Percentiles rank a stretch among this genome's conserved stretches.
phyloP scores from a whole-genome alignment of 35 echinoderm and acorn worm species.

The Amphiura filiformis region DNA sequence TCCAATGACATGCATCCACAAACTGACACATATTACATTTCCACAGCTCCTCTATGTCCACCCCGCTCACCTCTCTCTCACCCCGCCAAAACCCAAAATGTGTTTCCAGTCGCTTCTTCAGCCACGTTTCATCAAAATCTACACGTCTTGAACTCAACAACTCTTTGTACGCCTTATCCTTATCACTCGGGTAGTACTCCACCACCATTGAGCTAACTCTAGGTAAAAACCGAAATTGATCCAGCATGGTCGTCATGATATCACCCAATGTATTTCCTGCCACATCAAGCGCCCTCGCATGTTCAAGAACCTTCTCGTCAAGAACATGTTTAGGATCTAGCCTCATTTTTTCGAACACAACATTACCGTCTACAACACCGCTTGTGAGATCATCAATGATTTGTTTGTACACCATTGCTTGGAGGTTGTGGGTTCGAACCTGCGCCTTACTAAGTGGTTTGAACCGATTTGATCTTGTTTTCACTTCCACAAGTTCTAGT shows the following conservation, averaged over 20 bases:
- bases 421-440: neutral
- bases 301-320: neutral
- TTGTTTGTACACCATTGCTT: neutral
- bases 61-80: neutral
- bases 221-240: neutral
- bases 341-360: neutral
- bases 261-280: neutral
- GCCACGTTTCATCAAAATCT: neutral
- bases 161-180: neutral
- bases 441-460: neutral
- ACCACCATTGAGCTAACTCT: neutral
- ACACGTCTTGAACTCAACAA: neutral
- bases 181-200: neutral
- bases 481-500: neutral
- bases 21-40: neutral
- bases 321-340: neutral
- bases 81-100: neutral
- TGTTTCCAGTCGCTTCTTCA: neutral
- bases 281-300: neutral
- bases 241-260: neutral
- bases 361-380: neutral
- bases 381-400: neutral
- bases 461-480: neutral
- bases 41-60: neutral
- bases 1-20: neutral